A percentile compares a stretch with the other conserved stretches of the same genome.
Evolutionary conservation across 2,797 vertebrate species (phyloP).

Genomic region (Centropyge bicolor): DNA sequence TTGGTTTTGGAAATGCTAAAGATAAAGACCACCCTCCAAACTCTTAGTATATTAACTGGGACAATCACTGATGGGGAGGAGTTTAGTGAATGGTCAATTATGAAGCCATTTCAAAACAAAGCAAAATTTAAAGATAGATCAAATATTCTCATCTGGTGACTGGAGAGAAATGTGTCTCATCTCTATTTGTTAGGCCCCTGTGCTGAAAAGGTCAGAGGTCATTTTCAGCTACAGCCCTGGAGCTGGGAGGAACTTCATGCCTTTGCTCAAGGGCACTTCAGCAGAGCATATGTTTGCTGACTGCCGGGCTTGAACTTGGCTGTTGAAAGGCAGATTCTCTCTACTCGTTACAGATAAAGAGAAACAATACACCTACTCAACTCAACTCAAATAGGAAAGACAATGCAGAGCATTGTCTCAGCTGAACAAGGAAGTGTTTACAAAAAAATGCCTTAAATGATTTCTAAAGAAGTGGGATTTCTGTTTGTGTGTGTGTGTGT

Average conservation of each 20-base stretch:
- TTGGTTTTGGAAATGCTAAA: no score
- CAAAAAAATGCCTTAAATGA: constrained; percentile 27
- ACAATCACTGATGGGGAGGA: neutral
- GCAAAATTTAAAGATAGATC: neutral
- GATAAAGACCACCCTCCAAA: no score
- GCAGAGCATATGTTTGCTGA: constrained; percentile 36
- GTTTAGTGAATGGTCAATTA: neutral
- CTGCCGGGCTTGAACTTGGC: constrained; percentile 25
- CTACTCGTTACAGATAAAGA: constrained; percentile 30
- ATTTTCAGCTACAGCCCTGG: constrained; percentile 19
- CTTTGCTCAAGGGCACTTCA: constrained; percentile 46
- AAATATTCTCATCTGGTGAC: neutral
- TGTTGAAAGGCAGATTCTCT: constrained; percentile 46
- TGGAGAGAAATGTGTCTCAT: neutral
- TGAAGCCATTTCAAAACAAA: neutral
- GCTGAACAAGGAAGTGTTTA: constrained; percentile 5
- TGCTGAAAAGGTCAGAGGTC: constrained; percentile 50
- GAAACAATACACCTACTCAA: constrained; percentile 30
- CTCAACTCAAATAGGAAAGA: constrained; percentile 16
- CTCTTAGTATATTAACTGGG: no score
- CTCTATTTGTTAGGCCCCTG: constrained; percentile 5
- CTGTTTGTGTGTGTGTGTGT: constrained; percentile 37
- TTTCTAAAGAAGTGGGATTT: constrained; percentile 41
- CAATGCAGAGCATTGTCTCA: constrained; percentile 20
- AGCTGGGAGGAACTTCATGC: constrained; percentile 16